A percentile compares a stretch with the other conserved stretches of the same genome.
phyloP scores from a whole-genome alignment of 2,888 invertebrate species.

The Blomia tropicalis region DNA sequence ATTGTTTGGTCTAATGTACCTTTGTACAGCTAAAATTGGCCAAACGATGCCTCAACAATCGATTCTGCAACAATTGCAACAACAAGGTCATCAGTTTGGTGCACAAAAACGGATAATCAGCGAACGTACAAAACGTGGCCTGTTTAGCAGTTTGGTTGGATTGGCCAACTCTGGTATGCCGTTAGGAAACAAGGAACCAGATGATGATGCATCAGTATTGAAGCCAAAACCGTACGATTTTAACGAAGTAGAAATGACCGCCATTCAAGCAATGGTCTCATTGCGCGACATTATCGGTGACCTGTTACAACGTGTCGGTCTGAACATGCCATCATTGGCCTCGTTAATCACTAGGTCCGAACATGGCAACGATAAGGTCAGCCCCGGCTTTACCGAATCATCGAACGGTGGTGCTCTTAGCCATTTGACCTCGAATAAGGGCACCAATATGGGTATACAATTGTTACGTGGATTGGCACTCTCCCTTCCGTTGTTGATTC shows the following conservation, averaged over 20 bases:
- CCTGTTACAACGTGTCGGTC: conserved; percentile 13
- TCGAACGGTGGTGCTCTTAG: neutral
- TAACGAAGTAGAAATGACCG: conserved; percentile 19
- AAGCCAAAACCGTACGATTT: conserved; percentile 19
- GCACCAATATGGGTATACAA: neutral
- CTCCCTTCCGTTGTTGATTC: conserved; percentile 16
- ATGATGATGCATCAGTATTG: neutral
- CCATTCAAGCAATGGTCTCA: conserved; percentile 21
- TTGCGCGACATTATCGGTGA: conserved; percentile 22
- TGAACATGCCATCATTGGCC: conserved; percentile 16
- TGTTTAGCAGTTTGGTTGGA: conserved; percentile 4
- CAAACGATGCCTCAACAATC: neutral
- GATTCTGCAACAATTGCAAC: neutral
- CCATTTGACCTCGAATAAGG: neutral
- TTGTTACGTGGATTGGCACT: conserved; percentile 17
- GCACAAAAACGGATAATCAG: neutral
- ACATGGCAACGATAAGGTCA: neutral
- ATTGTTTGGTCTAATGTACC: neutral
- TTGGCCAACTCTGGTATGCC: neutral
- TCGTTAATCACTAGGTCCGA: conserved; percentile 17
- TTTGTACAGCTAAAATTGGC: neutral
- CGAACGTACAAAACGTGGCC: neutral
- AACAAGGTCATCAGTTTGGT: no score
- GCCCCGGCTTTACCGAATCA: neutral
- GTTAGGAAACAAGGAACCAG: neutral